Evolutionary conservation across 2,113 vertebrate species (phyloP).

Genomic region (Ceyx melanurus): DNA sequence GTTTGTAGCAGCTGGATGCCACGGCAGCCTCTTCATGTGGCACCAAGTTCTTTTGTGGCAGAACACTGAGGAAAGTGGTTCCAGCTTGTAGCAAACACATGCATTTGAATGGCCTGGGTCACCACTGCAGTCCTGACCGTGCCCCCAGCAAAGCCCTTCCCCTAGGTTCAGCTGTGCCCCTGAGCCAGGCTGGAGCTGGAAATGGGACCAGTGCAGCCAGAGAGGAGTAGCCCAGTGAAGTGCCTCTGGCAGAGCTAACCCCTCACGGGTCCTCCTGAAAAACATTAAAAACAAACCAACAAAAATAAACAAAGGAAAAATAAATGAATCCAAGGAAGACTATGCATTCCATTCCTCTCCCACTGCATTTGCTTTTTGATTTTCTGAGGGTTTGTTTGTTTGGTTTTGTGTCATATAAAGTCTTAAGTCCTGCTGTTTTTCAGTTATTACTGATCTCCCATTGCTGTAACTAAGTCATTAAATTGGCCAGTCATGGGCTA

Average conservation of each 20-base stretch:
- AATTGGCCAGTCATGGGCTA: neutral
- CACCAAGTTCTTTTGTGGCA: neutral
- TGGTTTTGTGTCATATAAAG: neutral
- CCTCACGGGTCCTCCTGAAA: neutral
- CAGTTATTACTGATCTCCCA: neutral
- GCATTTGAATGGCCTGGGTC: neutral
- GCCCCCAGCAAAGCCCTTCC: neutral
- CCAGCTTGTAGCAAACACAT: neutral
- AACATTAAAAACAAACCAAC: too few species aligned
- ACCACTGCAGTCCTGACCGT: neutral
- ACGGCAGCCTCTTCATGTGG: neutral
- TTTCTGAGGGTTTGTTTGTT: too few species aligned
- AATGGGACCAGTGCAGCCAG: neutral
- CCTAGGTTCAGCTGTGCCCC: neutral
- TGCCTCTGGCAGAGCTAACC: neutral
- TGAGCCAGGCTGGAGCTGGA: neutral
- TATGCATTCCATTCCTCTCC: neutral
- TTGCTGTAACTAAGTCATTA: slow-evolving; percentile 30
- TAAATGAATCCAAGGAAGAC: neutral
- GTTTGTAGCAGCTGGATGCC: neutral
- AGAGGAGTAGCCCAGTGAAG: neutral
- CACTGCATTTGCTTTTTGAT: neutral
- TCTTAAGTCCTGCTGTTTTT: neutral
- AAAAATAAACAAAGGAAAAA: neutral
- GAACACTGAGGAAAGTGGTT: neutral